phyloP scores from a whole-genome alignment of 2,113 vertebrate genomes.

The Anser brachyrhynchus region DNA sequence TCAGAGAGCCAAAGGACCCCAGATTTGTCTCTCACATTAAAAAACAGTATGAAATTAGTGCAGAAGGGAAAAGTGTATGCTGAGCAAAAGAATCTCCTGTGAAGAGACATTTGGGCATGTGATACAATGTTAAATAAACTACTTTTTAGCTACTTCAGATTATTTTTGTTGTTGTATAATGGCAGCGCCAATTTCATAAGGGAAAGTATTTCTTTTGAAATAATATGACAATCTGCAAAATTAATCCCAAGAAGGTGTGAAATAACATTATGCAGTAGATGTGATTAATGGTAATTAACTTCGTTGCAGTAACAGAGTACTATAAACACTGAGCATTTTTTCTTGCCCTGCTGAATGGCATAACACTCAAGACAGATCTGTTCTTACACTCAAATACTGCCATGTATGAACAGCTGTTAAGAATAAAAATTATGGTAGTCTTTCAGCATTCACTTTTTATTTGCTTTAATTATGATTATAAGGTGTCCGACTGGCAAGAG shows the following conservation, averaged over 20 bases:
- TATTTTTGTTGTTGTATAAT: not conserved
- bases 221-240: slow-evolving; percentile 16
- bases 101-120: not conserved
- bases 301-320: slow-evolving; percentile 8
- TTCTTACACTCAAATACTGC: not conserved
- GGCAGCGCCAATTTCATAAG: not conserved
- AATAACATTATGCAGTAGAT: slow-evolving; percentile 22
- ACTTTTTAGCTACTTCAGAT: not conserved
- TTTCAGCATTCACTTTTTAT: slow-evolving; percentile 29
- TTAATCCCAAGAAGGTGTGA: slow-evolving; percentile 27
- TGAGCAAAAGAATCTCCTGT: not conserved
- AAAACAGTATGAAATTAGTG: not conserved
- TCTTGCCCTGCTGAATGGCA: not conserved
- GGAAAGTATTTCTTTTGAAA: slow-evolving; percentile 13
- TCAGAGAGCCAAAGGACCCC: not conserved
- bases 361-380: not conserved
- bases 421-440: slow-evolving; percentile 47
- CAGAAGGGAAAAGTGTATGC: not conserved
- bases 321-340: not conserved
- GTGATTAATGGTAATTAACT: slow-evolving; percentile 23
- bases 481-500: not conserved
- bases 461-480: slow-evolving; percentile 9
- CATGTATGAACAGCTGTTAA: slow-evolving; percentile 37
- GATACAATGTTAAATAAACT: slow-evolving; percentile 34
- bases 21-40: not conserved